phyloP scores from a whole-genome alignment of 2,113 vertebrate genomes.

The Tiliqua scincoides region DNA sequence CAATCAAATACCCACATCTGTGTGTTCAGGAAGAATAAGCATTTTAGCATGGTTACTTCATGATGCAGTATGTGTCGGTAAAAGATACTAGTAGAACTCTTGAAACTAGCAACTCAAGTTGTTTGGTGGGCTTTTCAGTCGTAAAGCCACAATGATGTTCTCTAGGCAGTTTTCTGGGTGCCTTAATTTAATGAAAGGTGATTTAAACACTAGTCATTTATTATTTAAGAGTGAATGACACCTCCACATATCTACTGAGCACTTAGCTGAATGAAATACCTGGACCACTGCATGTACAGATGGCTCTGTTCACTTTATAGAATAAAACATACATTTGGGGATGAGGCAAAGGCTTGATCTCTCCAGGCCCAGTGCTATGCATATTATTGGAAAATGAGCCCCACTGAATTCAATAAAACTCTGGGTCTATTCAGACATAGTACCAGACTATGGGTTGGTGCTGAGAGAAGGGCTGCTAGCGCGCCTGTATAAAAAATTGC shows the following conservation, averaged over 20 bases:
- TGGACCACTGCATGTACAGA: not conserved
- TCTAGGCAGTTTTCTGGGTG: not conserved
- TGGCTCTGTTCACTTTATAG: not conserved
- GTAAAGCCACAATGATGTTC: too few species aligned
- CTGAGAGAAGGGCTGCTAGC: too few species aligned
- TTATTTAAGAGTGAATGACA: not conserved
- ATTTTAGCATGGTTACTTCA: not conserved
- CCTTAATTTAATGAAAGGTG: not conserved
- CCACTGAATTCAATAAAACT: too few species aligned
- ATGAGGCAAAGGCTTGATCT: not conserved
- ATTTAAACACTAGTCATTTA: not conserved
- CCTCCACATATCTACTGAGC: not conserved
- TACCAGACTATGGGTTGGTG: too few species aligned
- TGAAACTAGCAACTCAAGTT: not conserved
- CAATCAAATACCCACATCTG: not conserved
- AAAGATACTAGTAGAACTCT: not conserved
- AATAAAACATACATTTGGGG: not conserved
- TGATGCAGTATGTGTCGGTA: too few species aligned
- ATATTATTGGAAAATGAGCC: not conserved
- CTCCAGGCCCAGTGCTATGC: not conserved
- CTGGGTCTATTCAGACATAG: too few species aligned
- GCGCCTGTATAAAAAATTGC: too few species aligned
- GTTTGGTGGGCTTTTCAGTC: not conserved
- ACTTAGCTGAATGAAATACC: not conserved
- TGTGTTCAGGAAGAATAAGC: not conserved